A percentile compares a stretch with the other conserved stretches of the same genome.
phyloP scores from a whole-genome alignment of 2,113 vertebrate species.

The Tetrax tetrax region DNA sequence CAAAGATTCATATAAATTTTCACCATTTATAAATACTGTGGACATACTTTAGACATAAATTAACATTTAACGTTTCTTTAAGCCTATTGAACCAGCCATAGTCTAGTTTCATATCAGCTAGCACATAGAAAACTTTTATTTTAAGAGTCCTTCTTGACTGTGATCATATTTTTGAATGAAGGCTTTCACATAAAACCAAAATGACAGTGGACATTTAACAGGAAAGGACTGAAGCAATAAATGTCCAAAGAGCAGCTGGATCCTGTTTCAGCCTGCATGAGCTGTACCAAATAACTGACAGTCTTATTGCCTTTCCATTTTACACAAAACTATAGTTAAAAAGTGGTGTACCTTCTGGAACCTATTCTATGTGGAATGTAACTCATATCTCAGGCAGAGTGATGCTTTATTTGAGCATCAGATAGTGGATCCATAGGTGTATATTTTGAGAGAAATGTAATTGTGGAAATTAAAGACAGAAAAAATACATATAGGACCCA shows the following conservation, averaged over 20 bases:
- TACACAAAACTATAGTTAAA: constrained; percentile 28
- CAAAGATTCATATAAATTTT: constrained; percentile 32
- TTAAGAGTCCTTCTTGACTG: constrained; percentile 11
- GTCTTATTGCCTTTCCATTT: constrained; percentile 55
- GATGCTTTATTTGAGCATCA: background rate
- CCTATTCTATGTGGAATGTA: constrained; percentile 17
- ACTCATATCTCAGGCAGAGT: background rate
- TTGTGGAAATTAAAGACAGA: constrained; percentile 39
- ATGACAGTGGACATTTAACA: constrained; percentile 66
- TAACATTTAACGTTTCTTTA: constrained; percentile 23
- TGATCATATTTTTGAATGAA: constrained; percentile 38
- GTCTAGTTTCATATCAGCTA: background rate
- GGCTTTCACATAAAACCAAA: constrained; percentile 55
- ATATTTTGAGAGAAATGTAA: background rate
- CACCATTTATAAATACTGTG: constrained; percentile 41
- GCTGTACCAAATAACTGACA: constrained; percentile 52
- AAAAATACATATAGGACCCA: background rate
- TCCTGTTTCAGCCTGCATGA: constrained; percentile 45
- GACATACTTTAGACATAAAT: constrained; percentile 27
- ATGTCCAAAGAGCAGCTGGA: constrained; percentile 66
- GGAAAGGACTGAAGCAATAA: constrained; percentile 57
- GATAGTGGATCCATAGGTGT: background rate
- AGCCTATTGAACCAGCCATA: background rate
- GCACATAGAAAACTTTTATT: background rate
- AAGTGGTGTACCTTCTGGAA: constrained; percentile 28